phyloP scores from a whole-genome alignment of 2,888 invertebrate species.

The Abrostola tripartita region DNA sequence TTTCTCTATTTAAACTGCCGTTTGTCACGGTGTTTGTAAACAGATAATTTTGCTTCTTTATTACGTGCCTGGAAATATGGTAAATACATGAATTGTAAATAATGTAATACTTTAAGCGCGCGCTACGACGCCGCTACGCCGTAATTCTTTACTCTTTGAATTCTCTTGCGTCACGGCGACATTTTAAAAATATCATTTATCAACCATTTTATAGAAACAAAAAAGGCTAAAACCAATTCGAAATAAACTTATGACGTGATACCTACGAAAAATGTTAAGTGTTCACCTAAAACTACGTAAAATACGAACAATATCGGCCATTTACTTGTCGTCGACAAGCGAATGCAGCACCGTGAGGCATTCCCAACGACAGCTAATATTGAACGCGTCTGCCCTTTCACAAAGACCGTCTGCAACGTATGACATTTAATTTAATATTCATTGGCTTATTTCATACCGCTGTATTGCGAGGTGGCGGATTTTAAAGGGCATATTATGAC shows the following conservation, averaged over 20 bases:
- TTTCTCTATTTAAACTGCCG: slow-evolving; percentile 21
- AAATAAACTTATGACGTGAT: slow-evolving; percentile 7
- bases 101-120: slow-evolving; percentile 24
- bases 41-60: slow-evolving; percentile 41
- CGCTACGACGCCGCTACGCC: slow-evolving; percentile 21
- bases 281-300: slow-evolving; percentile 41
- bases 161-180: slow-evolving; percentile 14
- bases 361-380: slow-evolving; percentile 55
- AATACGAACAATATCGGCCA: slow-evolving; percentile 40
- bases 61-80: slow-evolving; percentile 19
- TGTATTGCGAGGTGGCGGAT: slow-evolving; percentile 53
- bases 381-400: slow-evolving; percentile 68
- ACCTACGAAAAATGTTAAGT: slow-evolving; percentile 25
- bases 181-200: slow-evolving; percentile 17
- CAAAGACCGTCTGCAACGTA: slow-evolving; percentile 63
- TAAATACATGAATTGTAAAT: slow-evolving; percentile 17
- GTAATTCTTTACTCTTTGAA: slow-evolving; percentile 19
- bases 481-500: slow-evolving; percentile 64
- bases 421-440: slow-evolving; percentile 73
- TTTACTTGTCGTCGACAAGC: slow-evolving; percentile 38
- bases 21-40: slow-evolving; percentile 37
- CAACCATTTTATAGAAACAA: slow-evolving; percentile 13
- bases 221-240: slow-evolving; percentile 26
- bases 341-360: slow-evolving; percentile 51
- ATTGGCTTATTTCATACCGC: slow-evolving; percentile 60